Conservation (phyloP, 2,113 vertebrate species). For the Malurus cyaneus region DNA sequence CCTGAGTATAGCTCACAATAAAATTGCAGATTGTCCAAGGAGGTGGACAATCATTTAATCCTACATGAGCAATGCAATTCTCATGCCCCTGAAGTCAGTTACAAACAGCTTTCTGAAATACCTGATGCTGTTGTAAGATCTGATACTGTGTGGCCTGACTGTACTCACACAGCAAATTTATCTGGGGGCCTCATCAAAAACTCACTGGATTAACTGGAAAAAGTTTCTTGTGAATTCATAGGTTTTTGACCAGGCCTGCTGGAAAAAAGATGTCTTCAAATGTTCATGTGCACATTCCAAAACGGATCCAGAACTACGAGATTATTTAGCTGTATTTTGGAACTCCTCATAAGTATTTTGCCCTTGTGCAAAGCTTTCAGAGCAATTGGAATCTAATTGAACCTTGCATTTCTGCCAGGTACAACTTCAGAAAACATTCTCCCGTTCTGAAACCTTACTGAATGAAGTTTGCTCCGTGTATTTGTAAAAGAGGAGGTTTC, state of each 20-base stretch:
- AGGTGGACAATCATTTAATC: background rate
- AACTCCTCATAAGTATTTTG: background rate
- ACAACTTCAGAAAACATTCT: background rate
- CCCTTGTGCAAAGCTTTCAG: background rate
- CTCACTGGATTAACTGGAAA: background rate
- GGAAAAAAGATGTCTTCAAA: background rate
- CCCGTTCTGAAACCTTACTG: background rate
- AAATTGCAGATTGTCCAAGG: background rate
- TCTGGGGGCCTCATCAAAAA: background rate
- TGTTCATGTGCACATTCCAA: background rate
- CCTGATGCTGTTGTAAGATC: background rate
- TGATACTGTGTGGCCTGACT: background rate
- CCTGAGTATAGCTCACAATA: accelerated
- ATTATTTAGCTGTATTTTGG: background rate
- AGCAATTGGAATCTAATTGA: background rate
- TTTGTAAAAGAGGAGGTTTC: constrained; percentile 13
- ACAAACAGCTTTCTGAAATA: background rate
- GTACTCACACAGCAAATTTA: background rate
- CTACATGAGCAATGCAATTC: background rate
- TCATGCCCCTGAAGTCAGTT: background rate
- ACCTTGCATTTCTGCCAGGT: constrained; percentile 10
- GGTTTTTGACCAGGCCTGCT: background rate
- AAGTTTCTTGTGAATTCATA: background rate
- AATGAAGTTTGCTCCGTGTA: background rate
- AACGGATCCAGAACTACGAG: background rate